Evolutionary conservation across 2,888 invertebrate species (phyloP).

Genomic region (Metallyticus violacea): DNA sequence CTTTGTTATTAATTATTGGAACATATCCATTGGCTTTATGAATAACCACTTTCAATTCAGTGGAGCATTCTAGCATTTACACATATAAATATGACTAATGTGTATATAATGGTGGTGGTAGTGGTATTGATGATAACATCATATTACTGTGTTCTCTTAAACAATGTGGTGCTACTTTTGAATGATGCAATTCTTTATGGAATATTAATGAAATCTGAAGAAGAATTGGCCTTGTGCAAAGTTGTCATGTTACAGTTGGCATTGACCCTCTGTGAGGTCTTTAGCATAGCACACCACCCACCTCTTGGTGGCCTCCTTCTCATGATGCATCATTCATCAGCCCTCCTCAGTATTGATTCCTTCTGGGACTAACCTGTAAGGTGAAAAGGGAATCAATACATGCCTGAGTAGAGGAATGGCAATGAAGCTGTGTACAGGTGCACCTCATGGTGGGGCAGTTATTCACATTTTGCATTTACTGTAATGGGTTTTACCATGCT

Average conservation of each 20-base stretch:
- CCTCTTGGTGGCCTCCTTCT: background rate
- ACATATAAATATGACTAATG: too few relatives aligned
- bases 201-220: too few relatives aligned
- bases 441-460: background rate
- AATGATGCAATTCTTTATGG: too few relatives aligned
- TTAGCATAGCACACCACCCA: background rate
- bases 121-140: too few relatives aligned
- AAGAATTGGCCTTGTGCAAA: background rate
- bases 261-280: background rate
- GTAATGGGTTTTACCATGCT: background rate
- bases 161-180: too few relatives aligned
- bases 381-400: background rate
- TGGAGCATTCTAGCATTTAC: too few relatives aligned
- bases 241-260: background rate
- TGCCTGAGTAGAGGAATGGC: background rate
- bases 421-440: background rate
- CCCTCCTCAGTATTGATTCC: background rate
- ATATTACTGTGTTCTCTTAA: too few relatives aligned
- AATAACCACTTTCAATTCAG: too few relatives aligned
- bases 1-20: too few relatives aligned
- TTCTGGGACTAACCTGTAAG: background rate
- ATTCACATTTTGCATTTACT: background rate
- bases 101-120: too few relatives aligned
- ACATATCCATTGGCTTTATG: too few relatives aligned
- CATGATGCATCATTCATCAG: background rate